Conservation (phyloP, 1,140 invertebrate species). For the Drosophila trapezifrons region DNA sequence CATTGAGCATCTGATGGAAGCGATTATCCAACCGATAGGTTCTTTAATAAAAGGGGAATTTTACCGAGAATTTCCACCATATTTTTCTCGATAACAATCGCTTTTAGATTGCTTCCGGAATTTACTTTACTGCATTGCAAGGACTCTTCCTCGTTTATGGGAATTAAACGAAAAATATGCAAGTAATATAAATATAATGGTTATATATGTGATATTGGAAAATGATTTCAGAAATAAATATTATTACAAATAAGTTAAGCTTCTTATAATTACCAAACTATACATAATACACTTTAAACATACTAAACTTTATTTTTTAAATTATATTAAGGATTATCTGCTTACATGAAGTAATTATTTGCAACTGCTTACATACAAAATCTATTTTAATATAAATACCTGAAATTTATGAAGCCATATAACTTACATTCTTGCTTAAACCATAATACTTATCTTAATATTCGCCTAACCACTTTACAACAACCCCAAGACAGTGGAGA, state of each 20-base stretch:
- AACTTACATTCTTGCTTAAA: neutral
- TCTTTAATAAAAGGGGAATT: slow-evolving; percentile 1
- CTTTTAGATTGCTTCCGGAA: neutral
- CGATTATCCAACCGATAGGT: slow-evolving; percentile 17
- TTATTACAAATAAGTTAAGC: neutral
- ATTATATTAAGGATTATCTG: neutral
- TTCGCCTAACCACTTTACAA: slow-evolving; percentile 6
- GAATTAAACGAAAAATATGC: too few relatives aligned
- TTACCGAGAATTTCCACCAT: neutral
- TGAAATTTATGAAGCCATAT: neutral
- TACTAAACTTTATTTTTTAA: neutral
- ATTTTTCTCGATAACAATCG: neutral
- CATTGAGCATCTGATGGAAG: slow-evolving; percentile 5
- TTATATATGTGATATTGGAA: too few relatives aligned
- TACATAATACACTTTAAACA: neutral
- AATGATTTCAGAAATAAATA: too few relatives aligned
- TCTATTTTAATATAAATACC: too few relatives aligned
- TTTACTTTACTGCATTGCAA: too few relatives aligned
- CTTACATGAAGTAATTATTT: neutral
- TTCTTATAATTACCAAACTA: too few relatives aligned
- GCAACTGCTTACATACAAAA: too few relatives aligned
- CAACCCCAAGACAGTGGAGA: neutral
- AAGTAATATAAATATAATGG: too few relatives aligned
- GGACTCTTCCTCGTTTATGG: too few relatives aligned
- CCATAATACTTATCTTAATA: neutral